Evolutionary conservation across 2,113 vertebrate genomes (phyloP).

Genomic region (Alligator sinensis): DNA sequence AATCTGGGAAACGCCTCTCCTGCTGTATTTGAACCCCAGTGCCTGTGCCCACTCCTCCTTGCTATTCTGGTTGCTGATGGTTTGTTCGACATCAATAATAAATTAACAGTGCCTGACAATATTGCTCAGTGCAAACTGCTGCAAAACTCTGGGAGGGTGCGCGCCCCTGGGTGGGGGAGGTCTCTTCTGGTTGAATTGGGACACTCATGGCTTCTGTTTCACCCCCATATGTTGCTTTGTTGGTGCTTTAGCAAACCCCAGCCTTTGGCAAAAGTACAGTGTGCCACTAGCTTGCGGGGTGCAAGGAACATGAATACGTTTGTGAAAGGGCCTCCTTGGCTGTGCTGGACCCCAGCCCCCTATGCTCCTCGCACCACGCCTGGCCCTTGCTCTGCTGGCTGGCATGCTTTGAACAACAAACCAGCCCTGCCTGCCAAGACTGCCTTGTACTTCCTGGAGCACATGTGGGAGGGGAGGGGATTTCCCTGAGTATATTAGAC

Average conservation of each 20-base stretch:
- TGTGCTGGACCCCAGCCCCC: constrained; percentile 6
- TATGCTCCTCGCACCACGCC: background rate
- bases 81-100: background rate
- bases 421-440: background rate
- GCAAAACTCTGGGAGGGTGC: background rate
- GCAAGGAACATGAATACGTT: no score
- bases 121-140: background rate
- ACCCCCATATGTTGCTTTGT: background rate
- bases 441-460: background rate
- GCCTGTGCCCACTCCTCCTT: background rate
- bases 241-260: background rate
- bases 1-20: background rate
- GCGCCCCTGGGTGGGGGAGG: background rate
- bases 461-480: background rate
- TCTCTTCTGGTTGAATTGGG: background rate
- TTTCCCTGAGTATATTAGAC: background rate
- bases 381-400: background rate
- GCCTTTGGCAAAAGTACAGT: no score
- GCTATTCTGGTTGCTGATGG: background rate
- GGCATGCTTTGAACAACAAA: background rate
- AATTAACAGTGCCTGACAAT: background rate
- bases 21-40: background rate
- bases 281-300: background rate
- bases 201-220: no score
- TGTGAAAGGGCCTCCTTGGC: background rate